Evolutionary conservation across 2,888 invertebrate genomes (phyloP).

Genomic region (Lordiphosa andalusiaca): DNA sequence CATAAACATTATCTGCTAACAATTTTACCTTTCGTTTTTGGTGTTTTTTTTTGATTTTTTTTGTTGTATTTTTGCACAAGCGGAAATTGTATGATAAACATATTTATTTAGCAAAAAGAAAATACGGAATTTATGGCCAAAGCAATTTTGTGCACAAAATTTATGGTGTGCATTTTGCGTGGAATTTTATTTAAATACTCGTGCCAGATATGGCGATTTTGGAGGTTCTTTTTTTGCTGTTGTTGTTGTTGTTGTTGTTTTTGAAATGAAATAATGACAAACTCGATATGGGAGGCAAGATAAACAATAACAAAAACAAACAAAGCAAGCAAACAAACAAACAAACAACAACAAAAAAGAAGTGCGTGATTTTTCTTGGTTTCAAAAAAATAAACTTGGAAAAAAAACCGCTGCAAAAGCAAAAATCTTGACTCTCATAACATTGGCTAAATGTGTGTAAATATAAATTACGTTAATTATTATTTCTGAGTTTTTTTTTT

Average conservation of each 20-base stretch:
- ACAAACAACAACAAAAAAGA: too few species aligned
- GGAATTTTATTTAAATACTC: constrained; percentile 43
- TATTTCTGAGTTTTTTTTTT: constrained; percentile 17
- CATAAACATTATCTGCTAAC: too few species aligned
- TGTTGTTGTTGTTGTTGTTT: too few species aligned
- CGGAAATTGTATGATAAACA: constrained; percentile 39
- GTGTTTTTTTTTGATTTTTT: too few species aligned
- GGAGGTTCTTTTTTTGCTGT: constrained; percentile 7
- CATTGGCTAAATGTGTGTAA: constrained; percentile 63
- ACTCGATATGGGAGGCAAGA: constrained; percentile 39
- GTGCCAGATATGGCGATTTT: constrained; percentile 35
- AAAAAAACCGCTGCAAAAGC: too few species aligned
- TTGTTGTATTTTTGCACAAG: too few species aligned
- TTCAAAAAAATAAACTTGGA: background rate
- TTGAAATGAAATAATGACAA: constrained; percentile 34
- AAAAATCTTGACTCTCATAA: constrained; percentile 10
- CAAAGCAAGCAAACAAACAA: constrained; percentile 15
- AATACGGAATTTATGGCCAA: constrained; percentile 42
- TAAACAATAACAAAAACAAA: constrained; percentile 34
- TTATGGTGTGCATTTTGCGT: constrained; percentile 45
- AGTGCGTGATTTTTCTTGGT: constrained; percentile 3
- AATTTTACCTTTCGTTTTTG: too few species aligned
- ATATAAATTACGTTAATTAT: constrained; percentile 71
- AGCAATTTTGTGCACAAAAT: constrained; percentile 33
- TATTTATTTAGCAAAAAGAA: constrained; percentile 14